A percentile compares a stretch with the other conserved stretches of the same genome.
phyloP scores from a whole-genome alignment of 1,140 invertebrate species.

The Brachionus calyciflorus region DNA sequence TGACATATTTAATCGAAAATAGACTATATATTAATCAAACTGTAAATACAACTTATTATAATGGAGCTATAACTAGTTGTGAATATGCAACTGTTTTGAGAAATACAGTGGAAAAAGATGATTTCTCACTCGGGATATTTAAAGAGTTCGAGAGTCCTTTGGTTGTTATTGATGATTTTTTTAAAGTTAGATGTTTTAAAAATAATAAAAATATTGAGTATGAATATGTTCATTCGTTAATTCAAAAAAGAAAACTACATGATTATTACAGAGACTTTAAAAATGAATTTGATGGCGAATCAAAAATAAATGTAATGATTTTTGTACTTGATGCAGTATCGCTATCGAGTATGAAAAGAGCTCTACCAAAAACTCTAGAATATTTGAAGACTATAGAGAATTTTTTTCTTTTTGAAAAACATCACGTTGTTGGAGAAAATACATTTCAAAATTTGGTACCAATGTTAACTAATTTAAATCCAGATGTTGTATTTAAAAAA shows the following conservation, averaged over 20 bases:
- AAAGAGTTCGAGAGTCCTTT: not conserved
- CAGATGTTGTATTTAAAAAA: not conserved
- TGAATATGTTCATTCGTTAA: slow-evolving; percentile 40
- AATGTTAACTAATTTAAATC: slow-evolving; percentile 16
- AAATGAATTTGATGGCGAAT: not conserved
- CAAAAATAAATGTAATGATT: slow-evolving; percentile 25
- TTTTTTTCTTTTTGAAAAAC: slow-evolving; percentile 26
- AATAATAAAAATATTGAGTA: not conserved
- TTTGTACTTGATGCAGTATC: slow-evolving; percentile 5
- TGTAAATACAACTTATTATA: slow-evolving; percentile 28
- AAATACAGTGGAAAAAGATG: slow-evolving; percentile 11
- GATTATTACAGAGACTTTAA: not conserved
- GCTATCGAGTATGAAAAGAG: not conserved
- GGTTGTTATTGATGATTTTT: slow-evolving; percentile 11
- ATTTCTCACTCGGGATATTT: not conserved
- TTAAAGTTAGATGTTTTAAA: slow-evolving; percentile 28
- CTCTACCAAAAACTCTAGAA: slow-evolving; percentile 17
- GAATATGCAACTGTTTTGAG: not conserved
- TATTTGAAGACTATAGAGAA: slow-evolving; percentile 14
- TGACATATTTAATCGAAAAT: not conserved
- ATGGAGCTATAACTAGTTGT: not conserved
- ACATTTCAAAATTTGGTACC: slow-evolving; percentile 45
- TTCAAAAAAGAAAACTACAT: not conserved
- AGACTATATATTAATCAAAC: slow-evolving; percentile 19
- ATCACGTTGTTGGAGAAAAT: slow-evolving; percentile 32